phyloP scores from a whole-genome alignment of 2,888 invertebrate species.

The Nemotelus nigrinus region DNA sequence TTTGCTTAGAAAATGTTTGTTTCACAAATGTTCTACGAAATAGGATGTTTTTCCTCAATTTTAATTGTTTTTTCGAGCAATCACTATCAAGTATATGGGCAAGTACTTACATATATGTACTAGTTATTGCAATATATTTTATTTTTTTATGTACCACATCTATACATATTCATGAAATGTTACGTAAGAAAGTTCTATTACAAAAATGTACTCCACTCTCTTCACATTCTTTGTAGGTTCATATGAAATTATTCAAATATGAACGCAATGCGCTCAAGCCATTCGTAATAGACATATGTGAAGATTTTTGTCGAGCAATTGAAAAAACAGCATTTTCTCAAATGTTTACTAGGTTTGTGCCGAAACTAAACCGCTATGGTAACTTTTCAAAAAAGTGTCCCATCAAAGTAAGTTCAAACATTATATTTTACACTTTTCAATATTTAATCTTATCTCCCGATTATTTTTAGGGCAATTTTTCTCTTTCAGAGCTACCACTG shows the following conservation, averaged over 20 bases:
- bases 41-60: neutral
- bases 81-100: conserved; percentile 1
- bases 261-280: neutral
- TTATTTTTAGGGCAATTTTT: neutral
- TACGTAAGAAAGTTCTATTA: neutral
- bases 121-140: neutral
- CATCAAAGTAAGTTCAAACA: neutral
- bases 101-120: neutral
- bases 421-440: neutral
- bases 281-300: neutral
- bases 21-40: neutral
- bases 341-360: neutral
- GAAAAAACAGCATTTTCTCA: neutral
- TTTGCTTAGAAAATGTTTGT: conserved; percentile 8
- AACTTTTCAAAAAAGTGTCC: neutral
- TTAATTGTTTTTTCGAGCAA: neutral
- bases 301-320: neutral
- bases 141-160: neutral
- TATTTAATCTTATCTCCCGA: neutral
- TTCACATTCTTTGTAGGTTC: neutral
- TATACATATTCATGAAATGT: neutral
- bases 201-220: too few relatives aligned
- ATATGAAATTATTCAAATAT: neutral
- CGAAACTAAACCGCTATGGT: neutral
- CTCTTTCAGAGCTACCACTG: neutral